Evolutionary conservation across 2,888 invertebrate genomes (phyloP).

Genomic region (Brenthis daphne): DNA sequence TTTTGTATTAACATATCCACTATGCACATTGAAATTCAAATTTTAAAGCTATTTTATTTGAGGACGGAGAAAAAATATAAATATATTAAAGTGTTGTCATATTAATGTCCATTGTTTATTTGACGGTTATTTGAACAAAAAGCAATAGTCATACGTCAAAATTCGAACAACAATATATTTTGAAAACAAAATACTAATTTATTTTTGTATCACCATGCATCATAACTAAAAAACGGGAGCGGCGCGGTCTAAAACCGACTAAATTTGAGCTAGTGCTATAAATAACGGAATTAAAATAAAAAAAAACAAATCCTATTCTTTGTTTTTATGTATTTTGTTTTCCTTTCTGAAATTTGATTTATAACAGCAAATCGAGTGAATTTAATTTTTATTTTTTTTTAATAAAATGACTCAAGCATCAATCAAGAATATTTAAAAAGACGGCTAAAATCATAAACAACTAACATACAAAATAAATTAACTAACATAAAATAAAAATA

Average conservation of each 20-base stretch:
- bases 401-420: no score
- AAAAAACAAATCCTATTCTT: background rate
- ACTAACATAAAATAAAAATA: no score
- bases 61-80: background rate
- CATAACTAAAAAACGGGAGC: slow-evolving; percentile 22
- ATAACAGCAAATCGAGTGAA: no score
- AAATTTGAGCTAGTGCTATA: slow-evolving; percentile 21
- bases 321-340: background rate
- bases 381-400: no score
- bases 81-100: background rate
- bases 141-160: slow-evolving; percentile 23
- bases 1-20: no score
- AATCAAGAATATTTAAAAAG: no score
- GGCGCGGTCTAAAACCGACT: slow-evolving; percentile 19
- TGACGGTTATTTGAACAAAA: slow-evolving; percentile 14
- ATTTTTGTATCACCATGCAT: slow-evolving; percentile 28
- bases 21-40: background rate
- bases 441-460: no score
- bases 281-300: slow-evolving; percentile 19
- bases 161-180: slow-evolving; percentile 25
- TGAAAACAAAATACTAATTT: slow-evolving; percentile 26
- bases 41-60: background rate
- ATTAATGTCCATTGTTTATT: slow-evolving; percentile 12
- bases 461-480: no score
- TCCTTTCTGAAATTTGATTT: no score